Base-by-base conservation (phyloP, 2,888 invertebrate species). In the Panzeria rudis region DNA sequence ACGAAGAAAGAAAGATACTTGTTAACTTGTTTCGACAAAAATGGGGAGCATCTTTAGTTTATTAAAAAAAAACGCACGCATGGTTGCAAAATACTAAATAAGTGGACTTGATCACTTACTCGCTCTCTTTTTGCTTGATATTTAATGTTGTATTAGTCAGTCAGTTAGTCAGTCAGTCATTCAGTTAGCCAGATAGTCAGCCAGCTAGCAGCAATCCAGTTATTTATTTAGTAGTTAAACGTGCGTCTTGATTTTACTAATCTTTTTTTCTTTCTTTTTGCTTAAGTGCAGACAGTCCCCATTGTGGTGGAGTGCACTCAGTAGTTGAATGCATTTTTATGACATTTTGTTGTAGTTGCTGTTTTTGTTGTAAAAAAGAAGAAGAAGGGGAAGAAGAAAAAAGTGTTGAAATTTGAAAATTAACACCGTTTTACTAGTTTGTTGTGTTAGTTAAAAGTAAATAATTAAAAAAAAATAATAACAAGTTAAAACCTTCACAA, bases 31-130 rank as follows among this genome's bases (percentile, higher is more conserved):
- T 77, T 83, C 47, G 38, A 77, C 62, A 71, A 77, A 56, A 83
- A 64, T 76, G 64, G 66, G 54, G 64, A 71, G 71, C 71, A 77
- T 83, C 82, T 77, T 50, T 59, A 38, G 66, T 83, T 83, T 66
- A 77, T 83, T 83, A 76, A 82, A 71, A 82, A 76, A 47, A 82
- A 76, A 71, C 15, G 52, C 76, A 82, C 64, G 76, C 82, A 71
- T 47, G 38, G 59, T 59, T 83, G 81, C 81, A 75, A 81, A 75
- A 75, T 68, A 75, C 50, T 61, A 68, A 75, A 68, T 52, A 52
- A 81, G 68, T 68, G 32, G 47, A 73, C 56, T 52, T 20, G 61
- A 25, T 52, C 50, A 69, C 32, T 50, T 38, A 54, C 56, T 66
- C 47, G 44, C 64, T 72, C 72, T 59, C 50, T 25, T 44, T 56